phyloP scores from a whole-genome alignment of 2,113 vertebrate genomes.

The Porphyrio hochstetteri region DNA sequence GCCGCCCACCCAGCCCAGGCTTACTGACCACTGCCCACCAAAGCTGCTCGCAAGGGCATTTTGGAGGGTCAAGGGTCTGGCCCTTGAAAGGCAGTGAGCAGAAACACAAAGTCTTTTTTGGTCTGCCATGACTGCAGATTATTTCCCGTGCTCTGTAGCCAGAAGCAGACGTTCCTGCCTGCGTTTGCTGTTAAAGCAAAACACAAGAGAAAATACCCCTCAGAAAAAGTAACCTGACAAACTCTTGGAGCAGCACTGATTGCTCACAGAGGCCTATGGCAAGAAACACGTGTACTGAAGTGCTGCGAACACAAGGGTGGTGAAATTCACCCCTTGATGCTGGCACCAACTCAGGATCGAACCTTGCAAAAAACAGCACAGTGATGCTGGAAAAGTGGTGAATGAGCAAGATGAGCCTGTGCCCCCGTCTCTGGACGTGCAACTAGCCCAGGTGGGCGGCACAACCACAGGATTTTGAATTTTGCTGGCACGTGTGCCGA shows the following conservation, averaged over 20 bases:
- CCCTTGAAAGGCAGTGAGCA: not conserved
- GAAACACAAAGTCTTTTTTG: not conserved
- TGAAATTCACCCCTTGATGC: not conserved
- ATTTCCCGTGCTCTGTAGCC: not conserved
- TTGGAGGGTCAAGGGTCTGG: no score
- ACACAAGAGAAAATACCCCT: not conserved
- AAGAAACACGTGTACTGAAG: not conserved
- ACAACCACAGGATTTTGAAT: not conserved
- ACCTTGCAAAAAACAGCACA: no score
- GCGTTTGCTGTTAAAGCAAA: no score
- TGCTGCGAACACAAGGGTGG: not conserved
- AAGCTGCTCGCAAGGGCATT: not conserved
- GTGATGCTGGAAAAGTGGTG: not conserved
- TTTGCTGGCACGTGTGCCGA: no score
- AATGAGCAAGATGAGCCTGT: not conserved
- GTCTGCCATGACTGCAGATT: not conserved
- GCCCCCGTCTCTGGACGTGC: not conserved
- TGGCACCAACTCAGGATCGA: not conserved
- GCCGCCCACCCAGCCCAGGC: not conserved
- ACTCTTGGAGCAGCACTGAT: no score
- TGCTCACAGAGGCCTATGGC: not conserved
- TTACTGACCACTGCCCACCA: fast-evolving
- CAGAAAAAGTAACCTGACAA: not conserved
- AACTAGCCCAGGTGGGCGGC: not conserved
- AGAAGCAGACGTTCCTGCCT: not conserved